Percentiles rank a stretch among this genome's conserved stretches.
Conservation (phyloP, 1,140 invertebrate species). For the Wasmannia auropunctata region DNA sequence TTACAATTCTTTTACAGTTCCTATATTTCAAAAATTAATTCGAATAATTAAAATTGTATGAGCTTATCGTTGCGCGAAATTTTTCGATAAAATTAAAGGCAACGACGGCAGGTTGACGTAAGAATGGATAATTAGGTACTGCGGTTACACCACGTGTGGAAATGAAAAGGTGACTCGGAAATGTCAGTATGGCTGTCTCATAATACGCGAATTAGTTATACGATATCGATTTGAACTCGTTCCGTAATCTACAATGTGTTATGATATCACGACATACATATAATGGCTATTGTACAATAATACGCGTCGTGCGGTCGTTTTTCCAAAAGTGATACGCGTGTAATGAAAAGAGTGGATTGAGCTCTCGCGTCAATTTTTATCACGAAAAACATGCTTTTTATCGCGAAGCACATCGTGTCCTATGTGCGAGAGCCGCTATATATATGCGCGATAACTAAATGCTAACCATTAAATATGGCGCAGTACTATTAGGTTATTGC, state of each 20-base stretch:
- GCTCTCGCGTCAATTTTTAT: background rate
- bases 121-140: background rate
- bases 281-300: background rate
- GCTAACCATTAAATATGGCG: background rate
- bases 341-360: background rate
- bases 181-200: background rate
- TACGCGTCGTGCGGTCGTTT: background rate
- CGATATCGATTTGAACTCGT: background rate
- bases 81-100: background rate
- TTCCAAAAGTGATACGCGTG: background rate
- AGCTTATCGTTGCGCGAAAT: background rate
- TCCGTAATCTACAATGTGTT: constrained; percentile 8
- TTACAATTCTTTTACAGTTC: background rate
- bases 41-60: background rate
- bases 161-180: background rate
- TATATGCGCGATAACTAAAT: background rate
- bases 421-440: background rate
- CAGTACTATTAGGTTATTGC: background rate
- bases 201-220: constrained; percentile 5
- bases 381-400: background rate
- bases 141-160: background rate
- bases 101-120: background rate
- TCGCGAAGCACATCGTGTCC: background rate
- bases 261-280: background rate
- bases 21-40: background rate